These are phyloP conservation scores for Gallinago paraguaiae DNA, from an alignment of 2,113 vertebrate species.

Conservation along the genomic window DNA sequence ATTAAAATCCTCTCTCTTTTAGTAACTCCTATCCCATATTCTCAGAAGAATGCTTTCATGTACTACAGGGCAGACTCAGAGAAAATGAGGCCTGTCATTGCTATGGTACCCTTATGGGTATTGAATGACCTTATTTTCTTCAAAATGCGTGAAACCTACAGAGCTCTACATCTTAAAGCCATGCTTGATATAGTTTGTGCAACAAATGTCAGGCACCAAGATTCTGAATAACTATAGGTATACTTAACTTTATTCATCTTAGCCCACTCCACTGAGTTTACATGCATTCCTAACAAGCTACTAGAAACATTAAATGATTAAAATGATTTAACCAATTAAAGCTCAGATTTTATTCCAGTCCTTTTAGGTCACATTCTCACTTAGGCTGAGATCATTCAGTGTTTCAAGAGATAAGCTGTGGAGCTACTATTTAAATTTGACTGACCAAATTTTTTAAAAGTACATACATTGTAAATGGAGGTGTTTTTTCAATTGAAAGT, in stretches of 20 bases:
- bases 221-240: neutral
- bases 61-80: neutral
- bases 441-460: neutral
- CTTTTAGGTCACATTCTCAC: slow-evolving; percentile 40
- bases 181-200: neutral
- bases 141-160: neutral
- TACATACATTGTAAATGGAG: slow-evolving; percentile 26
- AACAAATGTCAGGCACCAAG: neutral
- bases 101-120: neutral
- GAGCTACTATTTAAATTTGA: slow-evolving; percentile 6
- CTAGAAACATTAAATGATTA: neutral
- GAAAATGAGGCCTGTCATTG: accelerated
- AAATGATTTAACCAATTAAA: neutral
- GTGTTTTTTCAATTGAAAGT: neutral
- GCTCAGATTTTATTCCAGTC: slow-evolving; percentile 10
- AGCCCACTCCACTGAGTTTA: neutral
- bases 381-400: neutral
- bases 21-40: neutral
- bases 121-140: neutral
- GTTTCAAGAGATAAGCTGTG: slow-evolving; percentile 26
- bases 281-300: neutral
- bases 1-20: neutral
- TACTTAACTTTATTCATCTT: neutral
- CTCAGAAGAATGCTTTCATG: neutral
- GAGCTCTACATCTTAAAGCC: neutral